Evolutionary conservation across 2,113 vertebrate genomes (phyloP), one percentile per base, ranked within the genome.

Genomic region (Dasyurus viverrinus): DNA sequence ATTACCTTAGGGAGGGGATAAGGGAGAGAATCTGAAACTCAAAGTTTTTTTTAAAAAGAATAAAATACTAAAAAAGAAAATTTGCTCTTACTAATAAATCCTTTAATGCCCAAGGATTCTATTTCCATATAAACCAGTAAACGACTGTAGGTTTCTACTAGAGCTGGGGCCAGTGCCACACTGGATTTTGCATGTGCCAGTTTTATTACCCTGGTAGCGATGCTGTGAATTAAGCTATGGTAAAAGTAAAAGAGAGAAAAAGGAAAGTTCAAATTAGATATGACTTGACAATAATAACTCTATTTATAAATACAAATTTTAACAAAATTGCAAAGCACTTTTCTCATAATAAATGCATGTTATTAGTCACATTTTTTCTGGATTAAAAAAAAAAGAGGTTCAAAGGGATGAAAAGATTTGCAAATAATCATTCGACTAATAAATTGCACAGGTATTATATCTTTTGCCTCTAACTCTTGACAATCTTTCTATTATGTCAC

Each of bases 121-220:
- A 99, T 99, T 98, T 99, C 99, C 99, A 99, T 99, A 95, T 99
- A 99, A 97, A 99, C 99, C 98, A 99, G 97, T 96, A 99, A 98
- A 90, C 99, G 99, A 98, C 99, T 99, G 96, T 99, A 99, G 0
- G 99, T 99, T 98, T 99, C 99, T 96, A 99, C 99, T 89, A 99
- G 99, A 22, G 99, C 99, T 47, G 99, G 99, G 89, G 99, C 99
- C 98, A 99, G 98, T 11, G 99, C 99, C 48, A 99, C 91, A 93
- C 99, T 99, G 95, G 99, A 99, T 97, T 99, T 99, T n/a, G 99
- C 99, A 30, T 99, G 99, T 95, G 99, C 99, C 98, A 99, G 97
- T 98, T 99, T 99, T 97, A 99, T 99, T 46, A 99, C 99, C 57
- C 99, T 98, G 0, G 99, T 99, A 97, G 99, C 99, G 95, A 99